A percentile compares a stretch with the other conserved stretches of the same genome.
phyloP scores from a whole-genome alignment of 2,113 vertebrate species.

The Oryzias curvinotus region DNA sequence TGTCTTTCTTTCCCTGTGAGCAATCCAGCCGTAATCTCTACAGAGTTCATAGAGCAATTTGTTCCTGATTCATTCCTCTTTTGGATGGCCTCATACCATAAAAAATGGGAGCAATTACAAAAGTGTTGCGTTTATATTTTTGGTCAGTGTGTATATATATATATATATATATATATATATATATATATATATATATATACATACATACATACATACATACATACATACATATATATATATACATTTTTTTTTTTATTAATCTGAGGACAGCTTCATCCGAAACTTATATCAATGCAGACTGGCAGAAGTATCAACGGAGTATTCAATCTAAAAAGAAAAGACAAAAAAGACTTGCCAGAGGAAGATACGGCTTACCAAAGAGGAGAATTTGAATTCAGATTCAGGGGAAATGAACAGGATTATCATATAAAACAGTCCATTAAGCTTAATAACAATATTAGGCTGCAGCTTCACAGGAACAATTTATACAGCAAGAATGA shows the following conservation, averaged over 20 bases:
- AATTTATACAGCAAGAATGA: slow-evolving; percentile 10
- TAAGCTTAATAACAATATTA: slow-evolving; percentile 51
- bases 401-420: slow-evolving; percentile 39
- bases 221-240: too few relatives aligned
- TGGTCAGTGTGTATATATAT: too few relatives aligned
- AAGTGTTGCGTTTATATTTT: too few relatives aligned
- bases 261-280: slow-evolving; percentile 11
- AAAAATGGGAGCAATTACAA: too few relatives aligned
- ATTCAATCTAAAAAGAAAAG: slow-evolving; percentile 23
- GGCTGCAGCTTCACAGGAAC: slow-evolving; percentile 34
- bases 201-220: too few relatives aligned
- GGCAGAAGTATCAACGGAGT: slow-evolving; percentile 35
- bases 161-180: too few relatives aligned
- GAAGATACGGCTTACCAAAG: background rate
- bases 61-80: too few relatives aligned
- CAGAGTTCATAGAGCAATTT: too few relatives aligned
- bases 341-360: slow-evolving; percentile 22
- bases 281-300: slow-evolving; percentile 29
- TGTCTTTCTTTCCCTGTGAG: too few relatives aligned
- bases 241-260: background rate
- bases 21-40: too few relatives aligned
- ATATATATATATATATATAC: too few relatives aligned
- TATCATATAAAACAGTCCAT: slow-evolving; percentile 57
- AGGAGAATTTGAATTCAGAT: slow-evolving; percentile 26
- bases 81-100: too few relatives aligned